Evolutionary conservation across 64 coral and sea anemone genomes (phyloP), one percentile per base, ranked within the genome.

Genomic region (Montipora cactus): DNA sequence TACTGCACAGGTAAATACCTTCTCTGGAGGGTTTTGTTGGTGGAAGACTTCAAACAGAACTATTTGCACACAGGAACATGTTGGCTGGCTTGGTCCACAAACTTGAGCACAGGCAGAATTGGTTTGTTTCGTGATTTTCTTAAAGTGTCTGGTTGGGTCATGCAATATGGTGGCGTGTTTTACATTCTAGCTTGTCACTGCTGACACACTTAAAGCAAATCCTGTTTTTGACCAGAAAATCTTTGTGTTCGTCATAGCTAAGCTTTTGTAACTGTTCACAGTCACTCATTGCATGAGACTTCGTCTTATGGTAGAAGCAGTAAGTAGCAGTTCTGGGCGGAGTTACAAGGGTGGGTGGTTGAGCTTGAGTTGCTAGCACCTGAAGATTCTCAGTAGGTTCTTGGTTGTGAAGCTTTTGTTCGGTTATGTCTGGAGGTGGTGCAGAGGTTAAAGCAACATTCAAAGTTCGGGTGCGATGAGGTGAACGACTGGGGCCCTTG

Each of bases 291-390:
- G 78, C 83, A 67, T 92, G 84, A 15, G 28, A 87, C 21, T 23
- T 77, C 67, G 15, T 83, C 47, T 96, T 93, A 49, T 93, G 95
- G 77, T 93, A 93, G 86, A 96, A 93, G 74, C 90, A 96, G 55
- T 47, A 59, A 37, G 50, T 83, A 75, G 6, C 11, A 73, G 45
- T 50, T 8, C n/a, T 48, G 12, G 77, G 77, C 9, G 23, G 7
- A 25, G 18, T 49, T 47, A 37, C 23, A 14, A 19, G n/a, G 71
- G 13, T 8, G 49, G 64, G 89, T 74, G 81, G 79, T 49, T 72
- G 47, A 82, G 64, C 73, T 77, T 89, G 72, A 61, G 87, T 77
- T 74, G 75, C 57, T 9, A 58, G 48, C 48, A 76, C 87, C 4
- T 57, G 62, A 67, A 67, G 8, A 67, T 67, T 67, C 62, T 67